Base-by-base conservation (phyloP, 92 coral and sea anemone species). In the Palythoa grandiflora region DNA sequence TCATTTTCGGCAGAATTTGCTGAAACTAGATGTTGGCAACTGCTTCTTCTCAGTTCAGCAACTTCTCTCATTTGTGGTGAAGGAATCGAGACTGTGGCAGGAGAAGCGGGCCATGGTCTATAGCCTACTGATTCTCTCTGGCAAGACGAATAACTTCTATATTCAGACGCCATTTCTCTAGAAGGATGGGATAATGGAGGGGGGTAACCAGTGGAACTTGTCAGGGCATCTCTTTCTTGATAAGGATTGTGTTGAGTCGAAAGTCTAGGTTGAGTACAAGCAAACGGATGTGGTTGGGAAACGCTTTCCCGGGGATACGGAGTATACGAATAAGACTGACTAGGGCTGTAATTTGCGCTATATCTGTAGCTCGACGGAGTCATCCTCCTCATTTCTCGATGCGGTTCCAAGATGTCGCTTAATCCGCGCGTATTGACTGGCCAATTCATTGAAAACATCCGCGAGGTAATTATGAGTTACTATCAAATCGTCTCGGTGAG, bases 131-230 rank as follows among this genome's bases (percentile, higher is more conserved):
- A 44, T 66, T 81, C 61, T 66, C 76, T 71, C 61, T 81, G 86
- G 74, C 86, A 70, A 66, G 86, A 68, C 6, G 86, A 81, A 51
- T 40, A 81, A 44, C 14, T 68, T 66, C 60, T 81, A 51, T 81
- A 59, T 35, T 20, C 75, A 35, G 61, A 21, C 19, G 13, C 57
- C 20, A 28, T 71, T 48, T 81, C 86, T 44, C 73, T 81, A 5
- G 86, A 47, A 38, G 94, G 94, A 88, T 91, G 94, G 9, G 94
- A 91, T 35, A 91, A 16, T 40, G 94, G 94, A 36, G 94, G 94
- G 60, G 94, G 94, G 83, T 91, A 91, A 36, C 68, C 40, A 37
- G 73, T 17, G n/a, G 68, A 72, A 39, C 63, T 16, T 61, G 87
- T 53, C 57, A 77, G 70, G 47, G 89, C 73, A 68, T 79, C 68